A percentile compares a stretch with the other conserved stretches of the same genome.
Evolutionary conservation across 2,888 invertebrate genomes (phyloP).

Genomic region (Dynastes hyllus): DNA sequence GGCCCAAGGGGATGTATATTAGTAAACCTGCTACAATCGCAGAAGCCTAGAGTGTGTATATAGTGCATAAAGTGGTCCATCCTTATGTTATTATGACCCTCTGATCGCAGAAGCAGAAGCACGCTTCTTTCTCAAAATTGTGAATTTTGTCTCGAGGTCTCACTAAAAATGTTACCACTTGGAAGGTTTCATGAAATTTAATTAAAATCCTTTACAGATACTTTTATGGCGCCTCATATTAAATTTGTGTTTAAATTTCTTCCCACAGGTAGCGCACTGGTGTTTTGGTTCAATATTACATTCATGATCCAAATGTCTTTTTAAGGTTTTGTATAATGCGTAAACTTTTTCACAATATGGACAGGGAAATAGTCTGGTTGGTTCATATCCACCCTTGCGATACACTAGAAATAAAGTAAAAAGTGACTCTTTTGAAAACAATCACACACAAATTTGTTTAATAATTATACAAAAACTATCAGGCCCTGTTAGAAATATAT

Average conservation of each 20-base stretch:
- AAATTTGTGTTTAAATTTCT: constrained; percentile 70
- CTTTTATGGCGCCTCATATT: constrained; percentile 38
- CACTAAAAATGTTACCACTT: too few relatives aligned
- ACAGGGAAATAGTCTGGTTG: constrained; percentile 57
- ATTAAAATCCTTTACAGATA: constrained; percentile 6
- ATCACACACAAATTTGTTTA: background rate
- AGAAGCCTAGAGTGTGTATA: too few relatives aligned
- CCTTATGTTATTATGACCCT: too few relatives aligned
- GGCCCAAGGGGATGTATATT: too few relatives aligned
- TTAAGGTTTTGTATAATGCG: constrained; percentile 66
- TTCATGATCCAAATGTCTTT: constrained; percentile 43
- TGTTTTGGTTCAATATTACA: constrained; percentile 64
- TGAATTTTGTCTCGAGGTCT: too few relatives aligned
- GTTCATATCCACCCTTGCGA: background rate
- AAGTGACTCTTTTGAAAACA: too few relatives aligned
- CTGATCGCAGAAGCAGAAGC: too few relatives aligned
- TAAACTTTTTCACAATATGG: constrained; percentile 68
- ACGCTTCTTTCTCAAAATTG: too few relatives aligned
- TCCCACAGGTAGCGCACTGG: constrained; percentile 65
- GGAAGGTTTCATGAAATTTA: background rate
- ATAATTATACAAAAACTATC: background rate
- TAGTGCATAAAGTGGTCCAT: too few relatives aligned
- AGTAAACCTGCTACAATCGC: too few relatives aligned
- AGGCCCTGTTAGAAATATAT: too few relatives aligned
- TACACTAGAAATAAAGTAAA: background rate